A percentile compares a stretch with the other conserved stretches of the same genome.
Evolutionary conservation across 2,797 vertebrate genomes (phyloP).

Genomic region (Rousettus madagascariensis): DNA sequence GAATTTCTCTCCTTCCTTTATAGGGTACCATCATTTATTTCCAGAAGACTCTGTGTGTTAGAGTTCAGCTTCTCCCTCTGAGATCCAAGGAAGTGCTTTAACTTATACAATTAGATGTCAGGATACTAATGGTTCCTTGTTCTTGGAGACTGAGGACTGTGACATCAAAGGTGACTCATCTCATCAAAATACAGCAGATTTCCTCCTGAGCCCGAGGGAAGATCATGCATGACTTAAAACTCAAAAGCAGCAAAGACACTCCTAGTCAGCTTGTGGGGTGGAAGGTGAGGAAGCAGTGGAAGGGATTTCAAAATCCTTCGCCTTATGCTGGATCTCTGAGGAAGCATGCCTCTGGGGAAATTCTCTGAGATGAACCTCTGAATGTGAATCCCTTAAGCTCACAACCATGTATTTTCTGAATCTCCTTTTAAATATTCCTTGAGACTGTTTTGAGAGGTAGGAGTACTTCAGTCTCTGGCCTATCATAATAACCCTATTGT

Average conservation of each 20-base stretch:
- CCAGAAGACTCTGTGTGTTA: not conserved
- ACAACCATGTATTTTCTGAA: not conserved
- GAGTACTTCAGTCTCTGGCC: not conserved
- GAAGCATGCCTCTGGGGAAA: not conserved
- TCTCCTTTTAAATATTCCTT: not conserved
- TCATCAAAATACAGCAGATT: conserved; percentile 55
- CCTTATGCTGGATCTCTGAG: not conserved
- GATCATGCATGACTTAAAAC: conserved; percentile 39
- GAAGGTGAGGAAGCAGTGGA: not conserved
- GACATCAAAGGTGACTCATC: conserved; percentile 56
- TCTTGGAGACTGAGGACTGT: conserved; percentile 28
- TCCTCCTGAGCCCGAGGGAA: not conserved
- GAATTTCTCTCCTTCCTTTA: conserved; percentile 24
- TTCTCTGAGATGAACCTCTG: not conserved
- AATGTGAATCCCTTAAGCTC: not conserved
- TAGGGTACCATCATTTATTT: conserved; percentile 36
- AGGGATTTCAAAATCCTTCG: conserved; percentile 19
- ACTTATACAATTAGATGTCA: conserved; percentile 61
- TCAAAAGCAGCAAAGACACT: not conserved
- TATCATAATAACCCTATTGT: not conserved
- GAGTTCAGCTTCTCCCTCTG: conserved; percentile 31
- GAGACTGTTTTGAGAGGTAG: not conserved
- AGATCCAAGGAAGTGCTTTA: conserved; percentile 43
- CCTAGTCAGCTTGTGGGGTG: not conserved
- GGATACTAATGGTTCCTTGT: conserved; percentile 38